Conservation (phyloP, 1,140 invertebrate species). For the Drosophila fuyamai region DNA sequence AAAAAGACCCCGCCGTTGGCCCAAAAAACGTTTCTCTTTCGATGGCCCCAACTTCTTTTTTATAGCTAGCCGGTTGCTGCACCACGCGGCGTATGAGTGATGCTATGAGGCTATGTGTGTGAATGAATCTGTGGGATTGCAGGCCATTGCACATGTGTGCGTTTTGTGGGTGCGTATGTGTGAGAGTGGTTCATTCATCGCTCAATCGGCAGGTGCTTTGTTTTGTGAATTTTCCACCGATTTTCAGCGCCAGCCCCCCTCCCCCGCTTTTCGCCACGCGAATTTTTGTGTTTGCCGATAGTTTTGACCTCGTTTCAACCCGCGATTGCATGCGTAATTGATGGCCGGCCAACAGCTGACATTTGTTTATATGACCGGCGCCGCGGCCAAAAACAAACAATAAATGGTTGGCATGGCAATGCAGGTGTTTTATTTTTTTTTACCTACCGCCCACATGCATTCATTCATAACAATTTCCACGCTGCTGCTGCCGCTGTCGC, state of each 20-base stretch:
- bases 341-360: slow-evolving; percentile 70
- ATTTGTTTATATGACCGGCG: slow-evolving; percentile 63
- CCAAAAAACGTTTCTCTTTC: slow-evolving; percentile 54
- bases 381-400: slow-evolving; percentile 34
- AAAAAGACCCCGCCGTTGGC: slow-evolving; percentile 19
- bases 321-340: slow-evolving; percentile 75
- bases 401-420: slow-evolving; percentile 60
- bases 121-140: slow-evolving; percentile 52
- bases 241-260: not conserved
- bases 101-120: slow-evolving; percentile 26
- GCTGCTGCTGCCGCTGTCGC: slow-evolving; percentile 2
- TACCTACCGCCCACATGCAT: slow-evolving; percentile 55
- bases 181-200: slow-evolving; percentile 45
- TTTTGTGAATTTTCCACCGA: slow-evolving; percentile 59
- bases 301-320: slow-evolving; percentile 75
- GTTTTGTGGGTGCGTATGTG: slow-evolving; percentile 12
- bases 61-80: slow-evolving; percentile 18
- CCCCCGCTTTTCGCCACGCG: slow-evolving; percentile 6
- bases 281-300: slow-evolving; percentile 80
- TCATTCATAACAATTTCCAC: slow-evolving; percentile 77
- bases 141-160: slow-evolving; percentile 36
- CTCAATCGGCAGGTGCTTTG: slow-evolving; percentile 67
- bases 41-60: slow-evolving; percentile 52
- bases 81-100: slow-evolving; percentile 75
- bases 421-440: slow-evolving; percentile 7